A percentile compares a stretch with the other conserved stretches of the same genome.
These are phyloP conservation scores for Malurus elegans DNA, from an alignment of 2,113 vertebrate species.

Conservation along the genomic window DNA sequence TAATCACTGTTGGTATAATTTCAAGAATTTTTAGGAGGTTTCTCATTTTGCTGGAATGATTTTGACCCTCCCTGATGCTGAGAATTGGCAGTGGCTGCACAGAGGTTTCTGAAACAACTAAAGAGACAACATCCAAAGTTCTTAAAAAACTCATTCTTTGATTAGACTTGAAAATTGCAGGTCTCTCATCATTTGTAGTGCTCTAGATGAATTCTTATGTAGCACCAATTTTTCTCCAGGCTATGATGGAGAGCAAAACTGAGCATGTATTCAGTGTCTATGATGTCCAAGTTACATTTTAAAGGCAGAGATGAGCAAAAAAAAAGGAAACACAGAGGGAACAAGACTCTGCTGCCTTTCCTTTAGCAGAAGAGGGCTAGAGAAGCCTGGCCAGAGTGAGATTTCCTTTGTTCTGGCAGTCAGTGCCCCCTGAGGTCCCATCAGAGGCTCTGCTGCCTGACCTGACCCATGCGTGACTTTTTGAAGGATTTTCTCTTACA, in stretches of 20 bases:
- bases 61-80: background rate
- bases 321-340: background rate
- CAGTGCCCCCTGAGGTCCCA: background rate
- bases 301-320: background rate
- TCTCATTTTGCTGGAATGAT: background rate
- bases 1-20: background rate
- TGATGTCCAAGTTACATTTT: background rate
- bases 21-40: background rate
- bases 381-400: background rate
- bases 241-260: background rate
- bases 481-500: background rate
- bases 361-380: background rate
- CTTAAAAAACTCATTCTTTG: background rate
- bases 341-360: background rate
- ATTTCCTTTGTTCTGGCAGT: background rate
- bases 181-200: background rate
- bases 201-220: background rate
- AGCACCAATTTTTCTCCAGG: background rate
- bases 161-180: background rate
- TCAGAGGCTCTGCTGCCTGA: background rate
- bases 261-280: background rate
- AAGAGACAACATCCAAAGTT: background rate
- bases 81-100: background rate
- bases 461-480: accelerated
- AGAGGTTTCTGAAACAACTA: background rate